phyloP scores from a whole-genome alignment of 1,140 invertebrate genomes.

The Euschistus heros region DNA sequence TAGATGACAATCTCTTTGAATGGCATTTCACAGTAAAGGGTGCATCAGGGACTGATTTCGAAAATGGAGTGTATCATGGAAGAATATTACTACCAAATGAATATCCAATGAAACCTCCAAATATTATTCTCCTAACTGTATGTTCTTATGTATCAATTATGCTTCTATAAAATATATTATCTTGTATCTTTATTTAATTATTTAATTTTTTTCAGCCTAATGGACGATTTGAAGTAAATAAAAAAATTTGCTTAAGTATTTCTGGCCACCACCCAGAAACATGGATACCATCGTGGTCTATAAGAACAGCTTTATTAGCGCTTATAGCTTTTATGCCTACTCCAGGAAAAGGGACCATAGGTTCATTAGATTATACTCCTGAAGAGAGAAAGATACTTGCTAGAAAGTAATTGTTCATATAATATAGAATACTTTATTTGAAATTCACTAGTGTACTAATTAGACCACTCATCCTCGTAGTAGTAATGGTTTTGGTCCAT shows the following conservation, averaged over 20 bases:
- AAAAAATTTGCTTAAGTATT: constrained; percentile 93
- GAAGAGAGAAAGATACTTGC: constrained; percentile 75
- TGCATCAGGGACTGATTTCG: constrained; percentile 76
- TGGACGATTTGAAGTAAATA: constrained; percentile 87
- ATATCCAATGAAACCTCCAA: constrained; percentile 97
- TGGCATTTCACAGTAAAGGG: constrained; percentile 96
- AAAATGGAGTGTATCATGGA: constrained; percentile 82
- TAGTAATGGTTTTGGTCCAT: no score
- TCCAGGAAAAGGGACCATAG: constrained; percentile 75
- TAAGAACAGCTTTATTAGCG: constrained; percentile 83
- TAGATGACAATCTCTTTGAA: constrained; percentile 94
- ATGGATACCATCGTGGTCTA: constrained; percentile 95
- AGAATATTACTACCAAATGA: constrained; percentile 81
- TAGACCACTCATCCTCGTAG: no score
- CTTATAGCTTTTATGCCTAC: constrained; percentile 93
- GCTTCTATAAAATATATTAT: no score
- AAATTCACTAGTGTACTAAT: not conserved
- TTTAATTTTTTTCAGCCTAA: constrained; percentile 58
- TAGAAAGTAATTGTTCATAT: constrained; percentile 46
- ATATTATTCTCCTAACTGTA: constrained; percentile 86
- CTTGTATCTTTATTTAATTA: not conserved
- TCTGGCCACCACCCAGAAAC: constrained; percentile 96
- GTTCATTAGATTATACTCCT: constrained; percentile 74
- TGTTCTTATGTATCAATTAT: constrained; percentile 29
- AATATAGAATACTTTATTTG: constrained; percentile 4